Evolutionary conservation across 2,113 vertebrate genomes (phyloP), one percentile per base, ranked within the genome.

Genomic region (Pelodiscus sinensis): DNA sequence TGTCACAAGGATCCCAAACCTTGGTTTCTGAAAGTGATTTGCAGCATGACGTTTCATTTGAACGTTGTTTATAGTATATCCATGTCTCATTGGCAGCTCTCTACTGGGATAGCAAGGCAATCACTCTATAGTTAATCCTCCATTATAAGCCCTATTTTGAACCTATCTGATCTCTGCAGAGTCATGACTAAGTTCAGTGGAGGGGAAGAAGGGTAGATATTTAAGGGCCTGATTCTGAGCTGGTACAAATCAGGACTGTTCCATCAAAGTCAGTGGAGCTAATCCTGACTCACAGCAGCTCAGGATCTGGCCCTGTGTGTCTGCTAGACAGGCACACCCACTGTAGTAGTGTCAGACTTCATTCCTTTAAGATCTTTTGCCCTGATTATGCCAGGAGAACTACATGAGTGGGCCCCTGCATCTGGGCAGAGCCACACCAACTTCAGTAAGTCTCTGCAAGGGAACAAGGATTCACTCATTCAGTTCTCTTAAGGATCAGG

Each of bases 141-240:
- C 92, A 22, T 86, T 94, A 94, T 82, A 80, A n/a, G 71, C 14
- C 0, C 12, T 58, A 11, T 82, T 94, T 90, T 90, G 31, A 78
- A 90, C 65, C 16, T 35, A 71, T 35, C 35, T 3, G 13, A 50
- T 50, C 38, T 7, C 73, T 38, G 22, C 71, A 44, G 21, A 27
- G 38, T 77, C 5, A 0, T 86, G 84, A 55, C 56, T 94, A 91
- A 86, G 56, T 91, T 75, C 15, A 71, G 51, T 0, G 1, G 44
- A 44, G 3, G 16, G 4, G 8, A 54, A 54, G 52, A 3, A 54
- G 16, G 31, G 6, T 87, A 22, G 3, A 6, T 55, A 68, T 38
- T 35, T 56, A 77, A 56, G 92, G 52, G 81, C 51, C 65, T 73
- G 31, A 73, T 84, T 52, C 22, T 50, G 81, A 82, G 50, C 19